A percentile compares a stretch with the other conserved stretches of the same genome.
These are phyloP conservation scores for Eriocheir sinensis DNA, from an alignment of 1,140 invertebrate genomes.

Conservation along the genomic window DNA sequence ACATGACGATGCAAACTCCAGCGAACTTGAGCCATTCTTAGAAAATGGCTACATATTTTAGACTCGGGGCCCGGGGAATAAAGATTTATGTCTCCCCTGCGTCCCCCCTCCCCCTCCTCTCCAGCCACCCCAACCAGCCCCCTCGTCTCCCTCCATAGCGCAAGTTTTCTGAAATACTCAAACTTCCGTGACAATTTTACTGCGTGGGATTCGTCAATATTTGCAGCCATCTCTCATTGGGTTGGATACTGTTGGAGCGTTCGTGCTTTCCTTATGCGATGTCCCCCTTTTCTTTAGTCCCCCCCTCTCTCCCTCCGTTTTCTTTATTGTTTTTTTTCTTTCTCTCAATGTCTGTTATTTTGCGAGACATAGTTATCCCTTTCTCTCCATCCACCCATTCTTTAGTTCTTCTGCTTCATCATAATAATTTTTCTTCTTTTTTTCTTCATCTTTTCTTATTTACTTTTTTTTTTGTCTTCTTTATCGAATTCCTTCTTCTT, in stretches of 20 bases:
- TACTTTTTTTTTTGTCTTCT: too few relatives aligned
- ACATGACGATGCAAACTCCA: neutral
- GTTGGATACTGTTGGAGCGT: neutral
- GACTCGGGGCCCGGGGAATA: neutral
- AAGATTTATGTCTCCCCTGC: neutral
- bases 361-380: neutral
- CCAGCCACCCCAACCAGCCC: too few relatives aligned
- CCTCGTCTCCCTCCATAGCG: too few relatives aligned
- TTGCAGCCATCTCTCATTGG: neutral
- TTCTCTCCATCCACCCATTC: too few relatives aligned
- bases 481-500: too few relatives aligned
- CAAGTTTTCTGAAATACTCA: neutral
- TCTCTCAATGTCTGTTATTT: neutral
- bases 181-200: constrained; percentile 17
- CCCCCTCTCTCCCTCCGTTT: neutral
- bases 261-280: too few relatives aligned
- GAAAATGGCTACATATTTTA: neutral
- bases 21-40: neutral
- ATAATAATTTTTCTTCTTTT: too few relatives aligned
- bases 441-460: too few relatives aligned
- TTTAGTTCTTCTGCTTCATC: too few relatives aligned
- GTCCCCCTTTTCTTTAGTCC: too few relatives aligned
- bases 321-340: neutral
- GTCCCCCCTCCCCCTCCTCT: too few relatives aligned
- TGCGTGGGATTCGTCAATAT: neutral